Evolutionary conservation across 2,113 vertebrate genomes (phyloP).

Genomic region (Scytalopus superciliaris): DNA sequence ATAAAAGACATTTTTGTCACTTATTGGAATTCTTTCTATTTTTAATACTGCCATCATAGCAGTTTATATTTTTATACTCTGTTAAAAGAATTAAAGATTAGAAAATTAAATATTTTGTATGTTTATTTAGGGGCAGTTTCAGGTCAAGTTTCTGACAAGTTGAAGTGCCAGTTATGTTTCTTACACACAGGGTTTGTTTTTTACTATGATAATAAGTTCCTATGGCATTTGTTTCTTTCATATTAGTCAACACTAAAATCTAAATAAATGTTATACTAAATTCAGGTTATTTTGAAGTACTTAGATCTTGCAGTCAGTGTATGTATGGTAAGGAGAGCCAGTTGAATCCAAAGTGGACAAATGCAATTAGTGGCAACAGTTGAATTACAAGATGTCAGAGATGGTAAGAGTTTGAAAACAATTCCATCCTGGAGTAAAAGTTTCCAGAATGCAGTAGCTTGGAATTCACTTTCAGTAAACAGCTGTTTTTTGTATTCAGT

Average conservation of each 20-base stretch:
- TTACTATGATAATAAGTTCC: neutral
- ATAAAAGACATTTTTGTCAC: neutral
- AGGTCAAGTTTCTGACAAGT: neutral
- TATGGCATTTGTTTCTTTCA: neutral
- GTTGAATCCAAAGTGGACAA: neutral
- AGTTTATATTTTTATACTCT: neutral
- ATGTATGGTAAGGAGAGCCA: neutral
- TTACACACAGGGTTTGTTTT: neutral
- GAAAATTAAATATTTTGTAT: neutral
- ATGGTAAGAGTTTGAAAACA: neutral
- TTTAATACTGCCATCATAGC: neutral
- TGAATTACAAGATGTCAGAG: neutral
- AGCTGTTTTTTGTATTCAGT: neutral
- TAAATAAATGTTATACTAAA: neutral
- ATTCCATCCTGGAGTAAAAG: neutral
- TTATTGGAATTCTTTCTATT: neutral
- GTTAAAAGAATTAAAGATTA: neutral
- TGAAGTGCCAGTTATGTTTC: neutral
- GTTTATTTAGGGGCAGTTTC: neutral
- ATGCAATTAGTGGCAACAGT: neutral
- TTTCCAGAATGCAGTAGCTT: neutral
- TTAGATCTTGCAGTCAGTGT: neutral
- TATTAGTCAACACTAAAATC: neutral
- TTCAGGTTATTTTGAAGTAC: neutral
- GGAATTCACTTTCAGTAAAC: neutral